Evolutionary conservation across 1,140 invertebrate species (phyloP).

Genomic region (Yoshiicerus persimilis): DNA sequence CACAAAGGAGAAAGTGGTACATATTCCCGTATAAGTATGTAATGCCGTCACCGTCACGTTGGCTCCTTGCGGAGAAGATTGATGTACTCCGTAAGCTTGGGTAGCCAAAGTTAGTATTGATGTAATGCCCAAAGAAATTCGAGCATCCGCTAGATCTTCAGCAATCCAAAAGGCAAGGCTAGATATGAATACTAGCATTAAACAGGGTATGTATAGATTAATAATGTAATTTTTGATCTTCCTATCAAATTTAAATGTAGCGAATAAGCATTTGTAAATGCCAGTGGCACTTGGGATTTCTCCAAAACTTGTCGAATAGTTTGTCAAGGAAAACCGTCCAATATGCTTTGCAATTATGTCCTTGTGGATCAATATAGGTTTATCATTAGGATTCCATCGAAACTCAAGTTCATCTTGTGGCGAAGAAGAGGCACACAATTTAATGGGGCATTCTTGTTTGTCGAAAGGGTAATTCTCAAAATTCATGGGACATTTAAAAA

Average conservation of each 20-base stretch:
- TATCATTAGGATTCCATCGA: not conserved
- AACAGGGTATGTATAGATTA: conserved; percentile 59
- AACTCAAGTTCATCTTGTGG: not conserved
- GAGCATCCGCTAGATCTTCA: conserved; percentile 58
- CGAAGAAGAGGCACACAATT: not conserved
- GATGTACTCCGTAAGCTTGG: conserved; percentile 58
- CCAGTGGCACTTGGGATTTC: not conserved
- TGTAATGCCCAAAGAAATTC: conserved; percentile 62
- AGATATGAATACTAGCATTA: conserved; percentile 61
- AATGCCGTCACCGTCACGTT: conserved; percentile 55
- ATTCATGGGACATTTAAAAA: not conserved
- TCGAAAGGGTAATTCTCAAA: not conserved
- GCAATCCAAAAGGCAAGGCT: conserved; percentile 63
- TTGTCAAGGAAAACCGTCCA: not conserved
- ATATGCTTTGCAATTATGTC: not conserved
- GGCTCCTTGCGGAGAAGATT: not conserved
- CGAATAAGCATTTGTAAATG: conserved; percentile 57
- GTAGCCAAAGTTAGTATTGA: conserved; percentile 63
- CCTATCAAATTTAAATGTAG: conserved; percentile 55
- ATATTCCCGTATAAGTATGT: conserved; percentile 63
- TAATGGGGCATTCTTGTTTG: not conserved
- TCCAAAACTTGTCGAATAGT: not conserved
- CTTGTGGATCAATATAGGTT: not conserved
- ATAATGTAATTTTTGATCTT: conserved; percentile 62
- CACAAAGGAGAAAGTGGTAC: conserved; percentile 62